Evolutionary conservation across 1,140 invertebrate genomes (phyloP).

Genomic region (Charaxes varanes): DNA sequence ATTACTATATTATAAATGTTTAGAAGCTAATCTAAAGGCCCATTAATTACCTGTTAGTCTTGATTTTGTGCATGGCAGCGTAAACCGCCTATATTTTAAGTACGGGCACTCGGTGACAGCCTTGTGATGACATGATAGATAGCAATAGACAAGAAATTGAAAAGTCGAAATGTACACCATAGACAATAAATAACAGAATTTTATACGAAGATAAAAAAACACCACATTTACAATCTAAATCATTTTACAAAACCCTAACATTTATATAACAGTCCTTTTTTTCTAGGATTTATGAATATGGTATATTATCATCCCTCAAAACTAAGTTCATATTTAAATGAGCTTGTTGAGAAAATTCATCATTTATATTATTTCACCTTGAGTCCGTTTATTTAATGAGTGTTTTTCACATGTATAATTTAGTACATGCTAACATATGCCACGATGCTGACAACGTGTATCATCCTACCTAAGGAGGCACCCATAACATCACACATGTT

Average conservation of each 20-base stretch:
- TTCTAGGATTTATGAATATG: too few relatives aligned
- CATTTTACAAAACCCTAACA: too few relatives aligned
- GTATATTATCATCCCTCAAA: slow-evolving; percentile 2
- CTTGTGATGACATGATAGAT: slow-evolving; percentile 61
- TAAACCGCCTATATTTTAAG: slow-evolving; percentile 51
- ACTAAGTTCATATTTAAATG: slow-evolving; percentile 1
- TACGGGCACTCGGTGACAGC: slow-evolving; percentile 65
- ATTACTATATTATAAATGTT: slow-evolving; percentile 12
- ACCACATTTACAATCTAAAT: too few relatives aligned
- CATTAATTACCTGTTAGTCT: slow-evolving; percentile 54
- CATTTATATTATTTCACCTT: slow-evolving; percentile 8
- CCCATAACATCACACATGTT: not conserved
- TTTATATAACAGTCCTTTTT: too few relatives aligned
- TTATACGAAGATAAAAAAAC: not conserved
- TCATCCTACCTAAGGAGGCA: not conserved
- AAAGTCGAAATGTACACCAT: too few relatives aligned
- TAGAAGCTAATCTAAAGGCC: slow-evolving; percentile 9
- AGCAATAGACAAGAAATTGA: slow-evolving; percentile 16
- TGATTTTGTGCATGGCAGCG: slow-evolving; percentile 70
- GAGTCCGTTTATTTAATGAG: slow-evolving; percentile 8
- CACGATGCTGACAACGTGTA: slow-evolving; percentile 6
- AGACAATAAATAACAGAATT: slow-evolving; percentile 10
- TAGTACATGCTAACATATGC: slow-evolving; percentile 1
- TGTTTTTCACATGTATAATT: slow-evolving; percentile 5
- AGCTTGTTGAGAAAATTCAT: slow-evolving; percentile 5